Evolutionary conservation across 2,113 vertebrate genomes (phyloP).

Genomic region (Varanus komodoensis): DNA sequence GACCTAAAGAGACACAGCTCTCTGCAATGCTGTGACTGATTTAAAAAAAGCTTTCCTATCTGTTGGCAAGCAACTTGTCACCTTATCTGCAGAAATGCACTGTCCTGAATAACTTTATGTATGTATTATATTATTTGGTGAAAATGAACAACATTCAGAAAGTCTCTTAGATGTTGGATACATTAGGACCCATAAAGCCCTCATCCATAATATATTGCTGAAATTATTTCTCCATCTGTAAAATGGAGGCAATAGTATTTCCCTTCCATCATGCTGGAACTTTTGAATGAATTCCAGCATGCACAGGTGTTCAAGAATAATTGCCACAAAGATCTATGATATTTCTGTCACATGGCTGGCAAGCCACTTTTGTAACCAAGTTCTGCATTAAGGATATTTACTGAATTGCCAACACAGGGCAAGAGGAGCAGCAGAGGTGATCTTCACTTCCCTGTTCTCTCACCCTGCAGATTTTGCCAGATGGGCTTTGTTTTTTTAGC

Average conservation of each 20-base stretch:
- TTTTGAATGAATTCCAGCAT: constrained; percentile 9
- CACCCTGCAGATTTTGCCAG: no score
- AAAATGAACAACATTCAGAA: constrained; percentile 9
- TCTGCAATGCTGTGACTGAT: constrained; percentile 2
- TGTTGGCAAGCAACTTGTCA: constrained; percentile 32
- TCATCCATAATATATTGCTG: background rate
- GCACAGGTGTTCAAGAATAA: background rate
- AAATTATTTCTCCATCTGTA: constrained; percentile 18
- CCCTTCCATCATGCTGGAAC: constrained; percentile 1
- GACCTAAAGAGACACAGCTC: background rate
- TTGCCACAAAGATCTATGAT: background rate
- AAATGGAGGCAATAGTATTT: constrained; percentile 6
- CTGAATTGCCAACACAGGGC: background rate
- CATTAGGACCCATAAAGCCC: background rate
- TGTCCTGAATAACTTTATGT: constrained; percentile 7
- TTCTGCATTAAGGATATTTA: background rate
- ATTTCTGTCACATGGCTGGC: background rate
- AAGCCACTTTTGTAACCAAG: background rate
- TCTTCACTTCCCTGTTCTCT: no score
- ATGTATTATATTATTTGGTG: constrained; percentile 11
- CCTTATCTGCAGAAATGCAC: constrained; percentile 34
- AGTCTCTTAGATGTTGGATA: background rate
- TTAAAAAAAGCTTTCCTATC: constrained; percentile 31
- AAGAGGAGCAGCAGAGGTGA: no score
- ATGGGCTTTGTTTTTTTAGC: no score